Evolutionary conservation across 2,888 invertebrate species (phyloP), one percentile per base, ranked within the genome.

Genomic region (Plagodis pulveraria): DNA sequence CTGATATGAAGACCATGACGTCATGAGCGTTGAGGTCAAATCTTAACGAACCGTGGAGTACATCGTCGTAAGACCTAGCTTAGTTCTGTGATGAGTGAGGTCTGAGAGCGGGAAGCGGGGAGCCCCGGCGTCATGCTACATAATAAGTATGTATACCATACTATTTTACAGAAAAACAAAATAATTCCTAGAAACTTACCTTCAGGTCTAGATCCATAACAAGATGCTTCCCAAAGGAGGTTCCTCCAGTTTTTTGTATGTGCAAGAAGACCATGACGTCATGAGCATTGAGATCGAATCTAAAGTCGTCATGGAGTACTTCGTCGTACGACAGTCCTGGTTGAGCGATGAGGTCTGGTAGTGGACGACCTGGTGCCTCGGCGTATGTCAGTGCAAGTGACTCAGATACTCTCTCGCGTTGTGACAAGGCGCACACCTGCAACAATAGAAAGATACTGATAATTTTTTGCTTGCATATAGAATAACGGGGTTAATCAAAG

Each of bases 231-330:
- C 99, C 99, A 84, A 99, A 99, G 6, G 98, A 96, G 43, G 99
- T 99, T 35, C 99, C 99, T 56, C 99, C 99, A 53, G 99, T 99
- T 93, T 99, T 99, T 90, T 99, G 99, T 86, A 99, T 99, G 87
- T 99, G 99, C 71, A 99, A 79, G 93, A 94, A 99, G 55, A 99
- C 99, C 94, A 99, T 97, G 57, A 99, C 99, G 93, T 99, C 99
- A 79, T 97, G 97, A 9, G 97, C 97, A 83, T 97, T 96, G 91
- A 98, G 96, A 87, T 98, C 97, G 89, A 98, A 98, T 77, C 96
- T 95, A 86, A 97, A 97, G 89, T 96, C 96, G 81, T 97, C 97
- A 81, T 97, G 97, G 56, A 97, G 93, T 74, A 97, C 96, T 85
- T 97, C 97, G 81, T 97, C 97, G 83, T 97, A 97, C 72, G 97